Evolutionary conservation across 1,140 invertebrate genomes (phyloP).

Genomic region (Anastatus disparis): DNA sequence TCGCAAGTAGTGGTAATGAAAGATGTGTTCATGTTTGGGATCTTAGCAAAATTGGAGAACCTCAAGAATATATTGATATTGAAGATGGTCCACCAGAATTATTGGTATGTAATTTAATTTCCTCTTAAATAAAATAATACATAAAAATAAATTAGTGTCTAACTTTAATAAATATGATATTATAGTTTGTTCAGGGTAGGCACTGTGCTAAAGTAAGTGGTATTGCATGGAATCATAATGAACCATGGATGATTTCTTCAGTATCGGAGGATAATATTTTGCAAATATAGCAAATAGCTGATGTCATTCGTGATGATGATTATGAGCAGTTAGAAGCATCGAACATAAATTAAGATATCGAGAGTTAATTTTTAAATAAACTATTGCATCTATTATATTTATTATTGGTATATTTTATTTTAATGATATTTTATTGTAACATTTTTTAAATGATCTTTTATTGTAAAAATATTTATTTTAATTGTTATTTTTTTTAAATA

Average conservation of each 20-base stretch:
- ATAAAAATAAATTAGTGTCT: no score
- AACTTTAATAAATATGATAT: slow-evolving; percentile 38
- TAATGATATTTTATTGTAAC: no score
- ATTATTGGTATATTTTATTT: no score
- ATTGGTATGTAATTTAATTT: slow-evolving; percentile 69
- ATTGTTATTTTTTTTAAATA: no score
- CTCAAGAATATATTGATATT: slow-evolving; percentile 97
- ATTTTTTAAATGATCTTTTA: no score
- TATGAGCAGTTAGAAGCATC: no score
- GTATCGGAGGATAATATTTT: slow-evolving; percentile 99
- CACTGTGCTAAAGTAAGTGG: slow-evolving; percentile 99
- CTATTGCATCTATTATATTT: no score
- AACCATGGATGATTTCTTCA: slow-evolving; percentile 99
- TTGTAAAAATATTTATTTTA: no score
- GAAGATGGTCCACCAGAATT: slow-evolving; percentile 99
- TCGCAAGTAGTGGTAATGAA: slow-evolving; percentile 98
- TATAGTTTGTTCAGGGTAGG: slow-evolving; percentile 93
- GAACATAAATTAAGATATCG: no score
- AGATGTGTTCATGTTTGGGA: slow-evolving; percentile 99
- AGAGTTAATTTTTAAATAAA: no score
- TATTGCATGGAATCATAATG: slow-evolving; percentile 99
- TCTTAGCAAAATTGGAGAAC: slow-evolving; percentile 98
- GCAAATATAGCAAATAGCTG: slow-evolving; percentile 99
- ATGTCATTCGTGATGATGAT: slow-evolving; percentile 99
- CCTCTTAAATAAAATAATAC: not conserved